Evolutionary conservation across 2,888 invertebrate species (phyloP), one percentile per base, ranked within the genome.

Genomic region (Perdita meconis): DNA sequence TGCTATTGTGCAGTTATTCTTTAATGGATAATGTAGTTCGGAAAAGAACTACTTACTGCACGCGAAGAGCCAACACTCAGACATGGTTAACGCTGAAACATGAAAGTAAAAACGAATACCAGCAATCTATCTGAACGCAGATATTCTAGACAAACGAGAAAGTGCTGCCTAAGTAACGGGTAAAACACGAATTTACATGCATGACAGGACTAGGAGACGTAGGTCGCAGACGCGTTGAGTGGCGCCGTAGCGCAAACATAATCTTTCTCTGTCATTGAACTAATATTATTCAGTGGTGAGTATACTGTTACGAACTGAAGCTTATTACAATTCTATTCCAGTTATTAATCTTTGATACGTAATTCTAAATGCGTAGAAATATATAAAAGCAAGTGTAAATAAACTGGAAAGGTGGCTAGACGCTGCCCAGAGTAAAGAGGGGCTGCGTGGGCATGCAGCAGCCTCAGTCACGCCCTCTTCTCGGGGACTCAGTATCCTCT

Each of bases 361-460:
- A 22, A n/a, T 76, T 77, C 22, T 26, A 22, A 53, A 70, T 60
- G 22, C 59, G 50, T 38, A 82, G 78, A 40, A 67, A 26, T 57
- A 65, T 60, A 60, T 42, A 85, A 59, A 65, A 75, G 51, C 57
- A 50, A 72, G 74, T 65, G 80, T 61, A 84, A 81, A 81, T 85
- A 85, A 85, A 83, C 84, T 86, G 86, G 86, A 90, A 89, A 89
- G 92, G 92, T 92, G 91, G 92, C 92, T 89, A 87, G 87, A 89
- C 87, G 92, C 92, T 92, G 88, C 92, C 92, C 90, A 88, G 89
- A 90, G 91, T 91, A 90, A 88, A 89, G 92, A 90, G 92, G 92
- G 90, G 92, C 92, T 92, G 92, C 92, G 90, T 92, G 92, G 92
- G 92, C 91, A 92, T 92, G 92, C 92, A 92, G 92, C 92, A 92